A percentile compares a stretch with the other conserved stretches of the same genome.
Conservation (phyloP, 2,113 vertebrate species). For the Labeo catla region DNA sequence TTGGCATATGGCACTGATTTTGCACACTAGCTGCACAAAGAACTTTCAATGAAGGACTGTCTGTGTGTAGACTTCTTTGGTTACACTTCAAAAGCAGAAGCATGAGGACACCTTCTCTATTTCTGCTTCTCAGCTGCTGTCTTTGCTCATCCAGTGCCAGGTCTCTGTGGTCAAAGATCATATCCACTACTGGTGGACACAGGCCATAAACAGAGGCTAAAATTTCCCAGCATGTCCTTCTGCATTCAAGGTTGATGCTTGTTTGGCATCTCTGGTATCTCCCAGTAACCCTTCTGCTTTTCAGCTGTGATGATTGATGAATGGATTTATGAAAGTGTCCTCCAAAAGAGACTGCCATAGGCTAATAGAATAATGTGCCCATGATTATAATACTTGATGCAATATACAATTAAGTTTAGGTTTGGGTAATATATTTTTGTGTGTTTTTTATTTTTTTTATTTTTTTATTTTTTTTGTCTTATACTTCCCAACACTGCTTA, state of each 20-base stretch:
- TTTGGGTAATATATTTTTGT: no score
- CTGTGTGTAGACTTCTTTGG: neutral
- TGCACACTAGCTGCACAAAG: no score
- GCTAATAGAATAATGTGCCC: no score
- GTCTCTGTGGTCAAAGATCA: slow-evolving; percentile 64
- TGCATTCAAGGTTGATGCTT: slow-evolving; percentile 60
- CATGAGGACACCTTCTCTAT: slow-evolving; percentile 56
- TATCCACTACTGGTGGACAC: slow-evolving; percentile 47
- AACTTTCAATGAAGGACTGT: no score
- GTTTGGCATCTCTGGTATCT: slow-evolving; percentile 65
- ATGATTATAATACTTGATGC: no score
- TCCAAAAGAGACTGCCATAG: slow-evolving; percentile 53
- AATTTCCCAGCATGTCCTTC: slow-evolving; percentile 55
- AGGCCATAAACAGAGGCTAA: slow-evolving; percentile 63
- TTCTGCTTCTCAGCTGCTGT: slow-evolving; percentile 65
- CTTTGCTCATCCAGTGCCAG: slow-evolving; percentile 56
- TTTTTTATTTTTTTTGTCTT: no score
- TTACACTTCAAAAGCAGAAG: neutral
- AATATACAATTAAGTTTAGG: no score
- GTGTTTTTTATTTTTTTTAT: no score
- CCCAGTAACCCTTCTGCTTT: slow-evolving; percentile 57
- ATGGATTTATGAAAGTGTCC: slow-evolving; percentile 62
- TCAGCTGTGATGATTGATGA: slow-evolving; percentile 67
- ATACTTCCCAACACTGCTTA: no score
- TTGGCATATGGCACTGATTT: no score